Evolutionary conservation across 2,888 invertebrate species (phyloP).

Genomic region (Pristionchus japonicus): DNA sequence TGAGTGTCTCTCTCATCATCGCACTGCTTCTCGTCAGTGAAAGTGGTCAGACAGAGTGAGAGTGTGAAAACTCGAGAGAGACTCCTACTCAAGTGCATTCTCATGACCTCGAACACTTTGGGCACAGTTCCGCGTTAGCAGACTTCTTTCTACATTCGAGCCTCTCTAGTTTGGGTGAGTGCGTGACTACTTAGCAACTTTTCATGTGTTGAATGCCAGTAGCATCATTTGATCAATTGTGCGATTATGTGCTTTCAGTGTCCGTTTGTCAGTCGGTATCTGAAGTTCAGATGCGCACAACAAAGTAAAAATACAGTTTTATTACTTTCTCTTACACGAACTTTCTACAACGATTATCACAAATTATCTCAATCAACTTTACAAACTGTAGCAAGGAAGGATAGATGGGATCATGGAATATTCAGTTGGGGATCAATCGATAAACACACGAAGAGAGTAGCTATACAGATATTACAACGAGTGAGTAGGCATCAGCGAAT

Average conservation of each 20-base stretch:
- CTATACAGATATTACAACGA: not conserved
- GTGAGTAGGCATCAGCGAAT: not conserved
- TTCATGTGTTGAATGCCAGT: not conserved
- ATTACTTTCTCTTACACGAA: slow-evolving; percentile 27
- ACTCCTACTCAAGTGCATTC: not conserved
- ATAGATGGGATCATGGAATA: not conserved
- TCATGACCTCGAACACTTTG: not conserved
- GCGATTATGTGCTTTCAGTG: not conserved
- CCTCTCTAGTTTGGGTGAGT: not conserved
- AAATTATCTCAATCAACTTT: slow-evolving; percentile 31
- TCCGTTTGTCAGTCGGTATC: not conserved
- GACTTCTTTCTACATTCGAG: not conserved
- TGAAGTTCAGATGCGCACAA: not conserved
- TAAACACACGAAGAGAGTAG: not conserved
- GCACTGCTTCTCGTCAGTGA: not conserved
- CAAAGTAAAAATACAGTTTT: not conserved
- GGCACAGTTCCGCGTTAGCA: not conserved
- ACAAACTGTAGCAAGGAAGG: not conserved
- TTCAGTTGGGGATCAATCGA: not conserved
- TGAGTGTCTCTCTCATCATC: not conserved
- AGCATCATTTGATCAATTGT: not conserved
- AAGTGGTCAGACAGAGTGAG: too few relatives aligned
- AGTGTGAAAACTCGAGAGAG: too few relatives aligned
- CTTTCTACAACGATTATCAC: slow-evolving; percentile 22
- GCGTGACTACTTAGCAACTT: not conserved